Base-by-base conservation (phyloP, 2,888 invertebrate species). In the Elegia similella region DNA sequence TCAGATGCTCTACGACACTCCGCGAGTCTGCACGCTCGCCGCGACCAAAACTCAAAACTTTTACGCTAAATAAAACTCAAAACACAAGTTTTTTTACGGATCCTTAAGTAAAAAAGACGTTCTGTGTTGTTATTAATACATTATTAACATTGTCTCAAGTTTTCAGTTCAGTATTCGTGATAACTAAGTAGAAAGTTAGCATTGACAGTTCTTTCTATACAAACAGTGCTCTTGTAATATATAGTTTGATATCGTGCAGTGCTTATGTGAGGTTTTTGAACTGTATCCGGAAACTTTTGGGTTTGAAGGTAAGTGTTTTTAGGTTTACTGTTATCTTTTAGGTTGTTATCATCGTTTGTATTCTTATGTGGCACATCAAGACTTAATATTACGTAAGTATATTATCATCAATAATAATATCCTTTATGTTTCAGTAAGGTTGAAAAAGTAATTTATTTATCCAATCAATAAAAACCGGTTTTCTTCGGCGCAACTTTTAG, bases 151-250 rank as follows among this genome's bases (percentile, higher is more conserved):
- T 59, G 32, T 50, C 30, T 29, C 47, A 61, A 59, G 59, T 55
- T 52, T 52, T 55, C 46, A 56, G 55, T 61, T 46, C 59, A 56
- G 57, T 59, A 52, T 42, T 55, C 48, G 52, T 57, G 61, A 61
- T 60, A 59, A 59, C 62, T 68, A 64, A 75, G 66, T 80, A 80
- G 82, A 82, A 82, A 82, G 82, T 82, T 75, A 67, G 70, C 70
- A 70, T 73, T 81, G 75, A 77, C 76, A 80, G 70, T 70, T 69
- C 61, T 67, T 65, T 62, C 56, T 65, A 71, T 72, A 72, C 68
- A 70, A 75, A 75, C 72, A 71, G 72, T 70, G 75, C 66, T 76
- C 73, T 70, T 65, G 73, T 65, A 62, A 48, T 48, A 48, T 44
- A 59, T 48, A 69, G 72, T 72, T 70, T 66, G 75, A 78, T 82